Percentiles rank a stretch among this genome's conserved stretches.
These are phyloP conservation scores for Rhogogaster chlorosoma DNA, from an alignment of 2,888 invertebrate genomes.

Conservation along the genomic window DNA sequence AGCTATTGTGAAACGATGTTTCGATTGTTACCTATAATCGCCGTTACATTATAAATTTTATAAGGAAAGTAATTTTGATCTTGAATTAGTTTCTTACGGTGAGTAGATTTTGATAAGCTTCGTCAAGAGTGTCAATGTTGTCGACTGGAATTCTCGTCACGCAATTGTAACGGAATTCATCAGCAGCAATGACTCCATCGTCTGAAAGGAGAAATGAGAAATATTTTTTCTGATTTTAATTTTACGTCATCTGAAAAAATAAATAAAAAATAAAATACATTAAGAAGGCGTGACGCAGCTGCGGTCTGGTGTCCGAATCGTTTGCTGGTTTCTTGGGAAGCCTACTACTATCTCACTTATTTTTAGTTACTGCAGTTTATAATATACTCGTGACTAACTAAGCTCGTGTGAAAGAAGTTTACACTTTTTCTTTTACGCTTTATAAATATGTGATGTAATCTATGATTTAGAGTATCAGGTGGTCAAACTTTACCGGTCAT, in stretches of 20 bases:
- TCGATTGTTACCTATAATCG: not conserved
- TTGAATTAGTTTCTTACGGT: conserved; percentile 80
- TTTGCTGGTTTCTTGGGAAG: conserved; percentile 27
- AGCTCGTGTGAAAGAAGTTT: conserved; percentile 29
- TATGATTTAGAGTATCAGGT: not conserved
- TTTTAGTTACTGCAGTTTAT: conserved; percentile 50
- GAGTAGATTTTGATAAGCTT: conserved; percentile 87
- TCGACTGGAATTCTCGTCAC: conserved; percentile 90
- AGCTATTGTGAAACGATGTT: not conserved
- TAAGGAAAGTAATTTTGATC: not conserved
- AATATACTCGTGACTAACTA: conserved; percentile 44
- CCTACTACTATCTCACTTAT: conserved; percentile 37
- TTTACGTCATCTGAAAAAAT: not conserved
- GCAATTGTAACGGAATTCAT: conserved; percentile 91
- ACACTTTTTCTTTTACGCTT: not conserved
- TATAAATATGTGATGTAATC: conserved; percentile 9
- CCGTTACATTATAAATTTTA: not conserved
- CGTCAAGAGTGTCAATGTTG: conserved; percentile 87
- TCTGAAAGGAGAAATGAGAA: conserved; percentile 69
- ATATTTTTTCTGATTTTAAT: not conserved
- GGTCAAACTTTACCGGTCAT: not conserved
- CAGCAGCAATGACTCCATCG: conserved; percentile 88
- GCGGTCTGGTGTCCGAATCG: conserved; percentile 17
- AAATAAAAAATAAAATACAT: conserved; percentile 2
- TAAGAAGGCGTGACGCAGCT: conserved; percentile 32